Evolutionary conservation across 2,888 invertebrate species (phyloP).

Genomic region (Drosophila merina): DNA sequence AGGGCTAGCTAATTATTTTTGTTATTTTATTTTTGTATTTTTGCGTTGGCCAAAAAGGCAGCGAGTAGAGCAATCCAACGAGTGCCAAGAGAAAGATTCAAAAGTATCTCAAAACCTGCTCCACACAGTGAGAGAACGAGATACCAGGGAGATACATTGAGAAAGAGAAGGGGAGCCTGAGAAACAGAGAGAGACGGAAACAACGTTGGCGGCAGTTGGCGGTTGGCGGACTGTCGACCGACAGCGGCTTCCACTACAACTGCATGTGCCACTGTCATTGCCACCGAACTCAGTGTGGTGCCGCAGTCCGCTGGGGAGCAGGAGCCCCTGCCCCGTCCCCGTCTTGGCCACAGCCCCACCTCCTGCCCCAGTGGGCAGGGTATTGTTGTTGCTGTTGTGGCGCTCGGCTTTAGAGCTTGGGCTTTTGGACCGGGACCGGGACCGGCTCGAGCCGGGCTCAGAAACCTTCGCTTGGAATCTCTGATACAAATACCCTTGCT

Average conservation of each 20-base stretch:
- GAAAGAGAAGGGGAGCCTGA: conserved; percentile 21
- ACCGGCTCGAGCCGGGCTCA: conserved; percentile 48
- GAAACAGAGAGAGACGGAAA: conserved; percentile 45
- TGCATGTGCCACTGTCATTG: conserved; percentile 84
- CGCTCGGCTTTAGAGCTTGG: conserved; percentile 51
- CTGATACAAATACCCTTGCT: background rate
- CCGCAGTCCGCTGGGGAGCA: conserved; percentile 62
- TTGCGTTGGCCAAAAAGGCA: conserved; percentile 69
- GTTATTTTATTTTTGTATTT: conserved; percentile 51
- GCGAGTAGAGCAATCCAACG: conserved; percentile 59
- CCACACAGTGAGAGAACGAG: conserved; percentile 12
- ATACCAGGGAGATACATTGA: background rate
- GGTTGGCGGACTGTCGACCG: conserved; percentile 67
- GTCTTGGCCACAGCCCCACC: background rate
- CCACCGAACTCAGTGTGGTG: conserved; percentile 84
- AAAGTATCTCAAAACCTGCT: conserved; percentile 39
- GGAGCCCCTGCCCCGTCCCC: conserved; percentile 1
- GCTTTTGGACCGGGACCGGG: conserved; percentile 23
- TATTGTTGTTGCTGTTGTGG: conserved; percentile 45
- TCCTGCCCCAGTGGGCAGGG: conserved; percentile 24
- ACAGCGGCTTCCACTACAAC: conserved; percentile 81
- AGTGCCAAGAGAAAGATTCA: conserved; percentile 26
- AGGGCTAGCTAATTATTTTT: conserved; percentile 73
- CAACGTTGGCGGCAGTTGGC: conserved; percentile 62
- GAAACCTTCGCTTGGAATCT: conserved; percentile 69